phyloP scores from a whole-genome alignment of 2,113 vertebrate species.

The Deroptyus accipitrinus region DNA sequence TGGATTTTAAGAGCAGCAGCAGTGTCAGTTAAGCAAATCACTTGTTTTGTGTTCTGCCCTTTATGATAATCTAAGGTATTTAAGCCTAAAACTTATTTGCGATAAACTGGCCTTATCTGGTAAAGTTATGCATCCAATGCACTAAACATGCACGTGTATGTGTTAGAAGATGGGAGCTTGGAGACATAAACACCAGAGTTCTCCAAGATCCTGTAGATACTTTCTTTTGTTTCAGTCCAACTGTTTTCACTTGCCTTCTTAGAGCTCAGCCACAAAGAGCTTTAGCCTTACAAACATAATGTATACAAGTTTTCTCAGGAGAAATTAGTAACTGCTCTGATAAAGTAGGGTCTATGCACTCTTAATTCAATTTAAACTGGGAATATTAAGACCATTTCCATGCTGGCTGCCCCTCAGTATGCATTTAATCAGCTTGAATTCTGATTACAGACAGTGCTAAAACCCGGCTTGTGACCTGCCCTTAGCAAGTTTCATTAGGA shows the following conservation, averaged over 20 bases:
- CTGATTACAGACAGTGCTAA: neutral
- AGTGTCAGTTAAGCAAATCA: neutral
- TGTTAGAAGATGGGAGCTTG: neutral
- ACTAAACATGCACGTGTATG: neutral
- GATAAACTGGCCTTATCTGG: neutral
- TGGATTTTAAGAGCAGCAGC: neutral
- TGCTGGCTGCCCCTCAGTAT: neutral
- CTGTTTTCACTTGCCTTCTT: slow-evolving; percentile 10
- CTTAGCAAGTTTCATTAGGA: neutral
- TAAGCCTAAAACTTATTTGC: neutral
- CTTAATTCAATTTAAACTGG: slow-evolving; percentile 24
- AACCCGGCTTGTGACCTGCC: neutral
- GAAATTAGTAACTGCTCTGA: neutral
- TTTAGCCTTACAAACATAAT: neutral
- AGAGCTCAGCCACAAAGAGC: neutral
- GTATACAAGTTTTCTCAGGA: neutral
- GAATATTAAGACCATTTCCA: neutral
- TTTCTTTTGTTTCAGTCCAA: slow-evolving; percentile 10
- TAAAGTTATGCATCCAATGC: neutral
- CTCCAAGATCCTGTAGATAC: neutral
- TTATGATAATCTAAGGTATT: neutral
- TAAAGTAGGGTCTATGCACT: neutral
- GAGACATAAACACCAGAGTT: neutral
- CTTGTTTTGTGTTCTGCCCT: neutral
- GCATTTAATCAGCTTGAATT: slow-evolving; percentile 3